phyloP scores from a whole-genome alignment of 2,113 vertebrate genomes.

The Peromyscus polionotus region DNA sequence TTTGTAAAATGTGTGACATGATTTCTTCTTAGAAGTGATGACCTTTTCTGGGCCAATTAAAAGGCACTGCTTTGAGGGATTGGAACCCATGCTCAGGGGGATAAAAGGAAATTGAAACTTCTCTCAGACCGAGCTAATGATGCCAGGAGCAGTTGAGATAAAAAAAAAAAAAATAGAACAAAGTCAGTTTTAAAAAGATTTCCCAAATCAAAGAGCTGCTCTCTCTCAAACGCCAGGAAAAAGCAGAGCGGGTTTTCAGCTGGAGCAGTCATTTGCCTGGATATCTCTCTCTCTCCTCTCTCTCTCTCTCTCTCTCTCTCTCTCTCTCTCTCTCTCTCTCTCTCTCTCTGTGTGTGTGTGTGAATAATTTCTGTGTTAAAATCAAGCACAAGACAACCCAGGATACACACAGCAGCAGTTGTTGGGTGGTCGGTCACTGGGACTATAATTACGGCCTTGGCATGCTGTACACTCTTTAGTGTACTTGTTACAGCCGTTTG shows the following conservation, averaged over 20 bases:
- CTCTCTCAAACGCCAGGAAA: constrained; percentile 69
- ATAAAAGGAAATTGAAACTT: constrained; percentile 78
- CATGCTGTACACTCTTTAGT: background rate
- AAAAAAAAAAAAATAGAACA: constrained; percentile 77
- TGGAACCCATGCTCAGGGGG: constrained; percentile 68
- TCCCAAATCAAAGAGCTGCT: constrained; percentile 74
- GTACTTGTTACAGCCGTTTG: background rate
- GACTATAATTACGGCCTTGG: background rate
- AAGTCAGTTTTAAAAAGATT: constrained; percentile 79
- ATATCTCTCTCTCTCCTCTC: background rate
- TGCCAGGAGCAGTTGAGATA: constrained; percentile 69
- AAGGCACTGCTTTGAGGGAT: constrained; percentile 70
- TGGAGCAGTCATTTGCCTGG: constrained; percentile 7
- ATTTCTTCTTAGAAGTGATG: constrained; percentile 56
- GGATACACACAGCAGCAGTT: background rate
- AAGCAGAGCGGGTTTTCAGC: constrained; percentile 67
- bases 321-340: too few relatives aligned
- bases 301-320: background rate
- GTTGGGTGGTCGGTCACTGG: background rate
- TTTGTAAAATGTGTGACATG: constrained; percentile 65
- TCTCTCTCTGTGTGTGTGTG: too few relatives aligned
- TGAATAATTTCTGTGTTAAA: background rate
- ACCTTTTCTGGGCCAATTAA: constrained; percentile 75
- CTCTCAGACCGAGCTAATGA: constrained; percentile 75
- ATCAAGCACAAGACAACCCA: background rate